Conservation (phyloP, 2,888 invertebrate species). For the Dascillus cervinus region DNA sequence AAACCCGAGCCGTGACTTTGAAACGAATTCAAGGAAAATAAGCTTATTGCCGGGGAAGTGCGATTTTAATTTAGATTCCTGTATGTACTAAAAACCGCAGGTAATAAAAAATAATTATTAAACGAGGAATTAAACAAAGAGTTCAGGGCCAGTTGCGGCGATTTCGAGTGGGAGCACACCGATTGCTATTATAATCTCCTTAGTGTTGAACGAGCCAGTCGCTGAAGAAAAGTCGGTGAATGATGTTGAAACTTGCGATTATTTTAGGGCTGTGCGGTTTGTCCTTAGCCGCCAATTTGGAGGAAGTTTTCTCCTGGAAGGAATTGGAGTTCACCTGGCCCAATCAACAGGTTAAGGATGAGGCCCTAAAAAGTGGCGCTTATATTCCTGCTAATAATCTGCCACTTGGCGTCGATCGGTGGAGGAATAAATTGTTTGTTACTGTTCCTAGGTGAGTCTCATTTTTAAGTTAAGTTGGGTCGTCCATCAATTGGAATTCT, state of each 20-base stretch:
- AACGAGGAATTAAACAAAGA: slow-evolving; percentile 4
- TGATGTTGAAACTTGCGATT: slow-evolving; percentile 9
- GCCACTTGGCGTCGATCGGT: slow-evolving; percentile 62
- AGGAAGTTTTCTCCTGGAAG: slow-evolving; percentile 64
- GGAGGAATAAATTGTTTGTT: slow-evolving; percentile 62
- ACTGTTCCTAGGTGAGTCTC: slow-evolving; percentile 60
- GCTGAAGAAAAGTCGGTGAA: slow-evolving; percentile 2
- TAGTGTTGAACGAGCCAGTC: background rate
- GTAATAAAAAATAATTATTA: no score
- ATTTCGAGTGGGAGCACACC: slow-evolving; percentile 8
- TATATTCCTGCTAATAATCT: slow-evolving; percentile 61
- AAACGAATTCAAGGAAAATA: no score
- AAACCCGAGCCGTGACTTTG: no score
- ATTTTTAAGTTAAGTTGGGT: no score
- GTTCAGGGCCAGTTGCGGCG: slow-evolving; percentile 9
- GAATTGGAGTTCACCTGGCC: slow-evolving; percentile 62
- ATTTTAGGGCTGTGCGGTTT: slow-evolving; percentile 8
- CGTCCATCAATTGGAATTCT: no score
- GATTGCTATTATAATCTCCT: background rate
- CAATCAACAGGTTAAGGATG: slow-evolving; percentile 48
- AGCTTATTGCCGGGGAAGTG: no score
- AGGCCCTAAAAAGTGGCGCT: slow-evolving; percentile 52
- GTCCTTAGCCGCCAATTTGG: slow-evolving; percentile 46
- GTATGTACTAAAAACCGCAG: no score
- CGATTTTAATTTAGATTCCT: no score